These are phyloP conservation scores for Homarus gammarus DNA, from an alignment of 2,888 invertebrate species.

Conservation along the genomic window DNA sequence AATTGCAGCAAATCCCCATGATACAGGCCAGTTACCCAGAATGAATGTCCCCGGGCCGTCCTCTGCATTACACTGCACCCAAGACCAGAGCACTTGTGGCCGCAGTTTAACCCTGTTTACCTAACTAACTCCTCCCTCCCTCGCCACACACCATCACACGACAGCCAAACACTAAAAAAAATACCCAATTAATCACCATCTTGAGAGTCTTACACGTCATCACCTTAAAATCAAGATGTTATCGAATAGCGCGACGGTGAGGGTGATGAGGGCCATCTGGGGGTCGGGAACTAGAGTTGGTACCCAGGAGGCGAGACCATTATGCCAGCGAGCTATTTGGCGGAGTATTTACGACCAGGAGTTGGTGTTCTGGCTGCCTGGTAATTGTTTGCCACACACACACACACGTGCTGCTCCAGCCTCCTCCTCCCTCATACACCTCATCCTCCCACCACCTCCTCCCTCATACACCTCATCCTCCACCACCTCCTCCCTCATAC, in stretches of 20 bases:
- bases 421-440: not conserved
- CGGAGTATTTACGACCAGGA: not conserved
- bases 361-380: constrained; percentile 41
- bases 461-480: no score
- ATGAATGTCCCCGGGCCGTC: constrained; percentile 19
- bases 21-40: constrained; percentile 15
- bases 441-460: no score
- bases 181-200: not conserved
- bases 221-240: not conserved
- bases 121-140: no score
- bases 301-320: constrained; percentile 15
- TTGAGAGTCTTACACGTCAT: not conserved
- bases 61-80: not conserved
- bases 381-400: constrained; percentile 50
- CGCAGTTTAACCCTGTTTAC: no score
- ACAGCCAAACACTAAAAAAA: not conserved
- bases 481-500: no score
- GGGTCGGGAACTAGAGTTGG: not conserved
- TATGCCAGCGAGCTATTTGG: constrained; percentile 17
- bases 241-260: not conserved
- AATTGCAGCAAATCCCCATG: constrained; percentile 35
- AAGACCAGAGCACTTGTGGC: not conserved
- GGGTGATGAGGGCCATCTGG: not conserved
- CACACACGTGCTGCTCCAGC: not conserved
- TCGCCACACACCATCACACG: not conserved